Percentiles rank a stretch among this genome's conserved stretches.
Conservation (phyloP, 2,888 invertebrate species). For the Drosophila neutralis region DNA sequence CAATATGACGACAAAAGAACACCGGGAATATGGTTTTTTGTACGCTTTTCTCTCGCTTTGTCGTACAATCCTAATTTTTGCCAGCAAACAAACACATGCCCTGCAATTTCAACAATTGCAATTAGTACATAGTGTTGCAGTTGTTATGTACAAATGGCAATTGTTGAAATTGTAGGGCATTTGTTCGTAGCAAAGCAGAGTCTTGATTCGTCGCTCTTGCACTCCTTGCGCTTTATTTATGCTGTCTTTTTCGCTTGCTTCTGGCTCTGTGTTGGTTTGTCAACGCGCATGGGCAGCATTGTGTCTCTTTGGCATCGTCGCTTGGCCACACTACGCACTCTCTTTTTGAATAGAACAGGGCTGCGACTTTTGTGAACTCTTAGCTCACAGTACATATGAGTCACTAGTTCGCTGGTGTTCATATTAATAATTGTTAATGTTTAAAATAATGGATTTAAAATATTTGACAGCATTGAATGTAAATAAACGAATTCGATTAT, state of each 20-base stretch:
- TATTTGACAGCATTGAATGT: neutral
- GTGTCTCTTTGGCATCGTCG: constrained; percentile 33
- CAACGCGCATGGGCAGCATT: constrained; percentile 63
- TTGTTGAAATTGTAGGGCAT: constrained; percentile 36
- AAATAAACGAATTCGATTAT: neutral
- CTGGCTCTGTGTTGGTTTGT: constrained; percentile 36
- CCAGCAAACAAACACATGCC: no score
- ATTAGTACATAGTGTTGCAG: no score
- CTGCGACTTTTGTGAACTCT: constrained; percentile 14
- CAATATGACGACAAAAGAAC: constrained; percentile 17
- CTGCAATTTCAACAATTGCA: no score
- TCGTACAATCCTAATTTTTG: neutral
- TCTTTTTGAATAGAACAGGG: constrained; percentile 41
- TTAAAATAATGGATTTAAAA: no score
- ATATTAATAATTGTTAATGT: neutral
- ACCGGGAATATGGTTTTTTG: neutral
- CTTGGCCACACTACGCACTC: constrained; percentile 50
- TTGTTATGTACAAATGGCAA: no score
- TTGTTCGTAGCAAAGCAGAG: constrained; percentile 21
- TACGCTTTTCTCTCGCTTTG: neutral
- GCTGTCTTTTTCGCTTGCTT: constrained; percentile 11
- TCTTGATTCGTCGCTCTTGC: constrained; percentile 5
- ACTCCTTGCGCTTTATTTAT: constrained; percentile 14
- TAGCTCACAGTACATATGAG: neutral
- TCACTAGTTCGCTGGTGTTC: neutral